phyloP scores from a whole-genome alignment of 2,113 vertebrate genomes.

The Rhadina sibilatrix region DNA sequence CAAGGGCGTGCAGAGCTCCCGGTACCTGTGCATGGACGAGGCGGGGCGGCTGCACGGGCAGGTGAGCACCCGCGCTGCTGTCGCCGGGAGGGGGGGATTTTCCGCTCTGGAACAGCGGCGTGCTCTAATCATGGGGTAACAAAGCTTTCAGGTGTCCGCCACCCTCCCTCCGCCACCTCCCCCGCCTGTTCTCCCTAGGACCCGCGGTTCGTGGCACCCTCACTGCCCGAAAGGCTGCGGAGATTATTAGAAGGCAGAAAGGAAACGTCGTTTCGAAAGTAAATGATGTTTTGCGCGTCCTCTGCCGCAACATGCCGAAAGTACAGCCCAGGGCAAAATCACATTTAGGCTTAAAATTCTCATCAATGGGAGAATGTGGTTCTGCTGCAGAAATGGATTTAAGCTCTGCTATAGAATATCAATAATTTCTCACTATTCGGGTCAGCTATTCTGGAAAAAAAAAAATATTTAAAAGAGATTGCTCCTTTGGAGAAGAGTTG shows the following conservation, averaged over 20 bases:
- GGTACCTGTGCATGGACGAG: conserved; percentile 88
- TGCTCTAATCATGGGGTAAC: background rate
- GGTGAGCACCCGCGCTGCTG: conserved; percentile 66
- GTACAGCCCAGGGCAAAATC: background rate
- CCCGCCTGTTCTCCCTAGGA: background rate
- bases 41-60: conserved; percentile 83
- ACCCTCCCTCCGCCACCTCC: too few species aligned
- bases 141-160: background rate
- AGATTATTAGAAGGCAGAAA: background rate
- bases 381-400: background rate
- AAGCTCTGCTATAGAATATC: background rate
- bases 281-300: accelerated
- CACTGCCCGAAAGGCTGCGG: background rate
- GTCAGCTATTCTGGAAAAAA: background rate
- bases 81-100: background rate
- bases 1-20: conserved; percentile 82
- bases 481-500: conserved; percentile 71
- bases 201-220: background rate
- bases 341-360: background rate
- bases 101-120: background rate
- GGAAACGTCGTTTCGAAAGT: background rate
- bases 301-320: background rate
- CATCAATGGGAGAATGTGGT: background rate
- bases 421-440: conserved; percentile 16
- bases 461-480: background rate